Evolutionary conservation across 2,113 vertebrate species (phyloP), one percentile per base, ranked within the genome.

Genomic region (Phrynosoma blainvillii): DNA sequence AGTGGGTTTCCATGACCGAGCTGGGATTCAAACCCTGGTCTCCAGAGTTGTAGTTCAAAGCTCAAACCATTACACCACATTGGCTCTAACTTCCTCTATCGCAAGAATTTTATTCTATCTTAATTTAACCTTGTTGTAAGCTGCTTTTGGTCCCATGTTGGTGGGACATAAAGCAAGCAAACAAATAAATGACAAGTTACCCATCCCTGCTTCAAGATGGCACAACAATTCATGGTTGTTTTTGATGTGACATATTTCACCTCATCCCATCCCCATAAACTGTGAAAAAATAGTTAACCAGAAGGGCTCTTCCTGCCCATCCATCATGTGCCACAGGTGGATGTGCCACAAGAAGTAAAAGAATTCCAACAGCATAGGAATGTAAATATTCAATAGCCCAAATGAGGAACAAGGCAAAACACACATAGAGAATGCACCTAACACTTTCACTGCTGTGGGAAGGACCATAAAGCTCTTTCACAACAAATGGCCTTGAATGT

Each of bases 381-480:
- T 92, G 56, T 21, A 62, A 91, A 81, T 27, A 68, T 76, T 85
- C 65, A 84, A 62, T 86, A 77, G 70, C 52, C 80, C 65, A 70
- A 56, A 89, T 82, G 1, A 12, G 82, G 66, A 86, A 86, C 84
- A 91, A 42, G 70, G 62, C 36, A 84, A 80, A 86, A 65, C n/a
- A 12, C 75, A 0, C 0, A 20, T 18, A 83, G 36, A 42, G 23
- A 47, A 9, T 18, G 36, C 54, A 90, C 62, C 2, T 91, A 89
- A 85, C 68, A 89, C 76, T 47, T 83, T 82, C 54, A 18, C n/a
- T 88, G 83, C 75, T 89, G 91, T 91, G 89, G 93, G 88, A 92
- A 90, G 79, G 36, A 76, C 32, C 70, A 65, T 82, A 84, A 84
- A 88, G 65, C 77, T 74, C 27, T 70, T 81, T n/a, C 23, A 85